phyloP scores from a whole-genome alignment of 2,797 vertebrate species.

The Poeciliopsis presidionis region DNA sequence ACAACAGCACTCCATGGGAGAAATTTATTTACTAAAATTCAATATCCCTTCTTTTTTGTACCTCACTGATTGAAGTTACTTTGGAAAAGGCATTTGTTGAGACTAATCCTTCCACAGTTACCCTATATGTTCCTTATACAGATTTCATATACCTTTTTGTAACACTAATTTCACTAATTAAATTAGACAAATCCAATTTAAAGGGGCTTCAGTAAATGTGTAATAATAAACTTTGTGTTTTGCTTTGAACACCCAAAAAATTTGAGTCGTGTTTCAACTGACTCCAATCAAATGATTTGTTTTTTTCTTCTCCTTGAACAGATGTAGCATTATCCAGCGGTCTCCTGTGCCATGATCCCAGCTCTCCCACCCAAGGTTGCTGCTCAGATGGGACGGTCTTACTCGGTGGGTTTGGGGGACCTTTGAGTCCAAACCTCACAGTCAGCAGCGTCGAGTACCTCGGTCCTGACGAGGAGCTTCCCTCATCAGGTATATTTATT shows the following conservation, averaged over 20 bases:
- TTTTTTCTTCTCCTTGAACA: slow-evolving; percentile 31
- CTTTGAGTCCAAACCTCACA: slow-evolving; percentile 72
- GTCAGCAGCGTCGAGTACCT: slow-evolving; percentile 85
- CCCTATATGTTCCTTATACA: background rate
- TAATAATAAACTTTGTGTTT: background rate
- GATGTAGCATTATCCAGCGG: slow-evolving; percentile 83
- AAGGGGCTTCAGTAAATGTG: background rate
- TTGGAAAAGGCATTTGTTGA: background rate
- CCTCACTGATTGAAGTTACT: background rate
- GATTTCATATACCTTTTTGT: background rate
- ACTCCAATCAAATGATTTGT: background rate
- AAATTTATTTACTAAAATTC: background rate
- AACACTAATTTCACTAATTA: background rate
- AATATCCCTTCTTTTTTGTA: background rate
- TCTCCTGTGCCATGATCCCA: slow-evolving; percentile 74
- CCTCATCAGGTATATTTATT: slow-evolving; percentile 62
- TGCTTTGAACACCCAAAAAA: background rate
- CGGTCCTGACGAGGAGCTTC: slow-evolving; percentile 78
- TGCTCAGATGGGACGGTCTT: slow-evolving; percentile 76
- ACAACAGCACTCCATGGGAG: background rate
- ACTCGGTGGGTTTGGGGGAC: slow-evolving; percentile 73
- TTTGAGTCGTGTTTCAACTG: background rate
- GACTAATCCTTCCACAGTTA: background rate
- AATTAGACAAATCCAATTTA: background rate
- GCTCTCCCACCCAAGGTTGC: slow-evolving; percentile 74